phyloP scores from a whole-genome alignment of 2,797 vertebrate species.

The Chaetodon trifasciatus region DNA sequence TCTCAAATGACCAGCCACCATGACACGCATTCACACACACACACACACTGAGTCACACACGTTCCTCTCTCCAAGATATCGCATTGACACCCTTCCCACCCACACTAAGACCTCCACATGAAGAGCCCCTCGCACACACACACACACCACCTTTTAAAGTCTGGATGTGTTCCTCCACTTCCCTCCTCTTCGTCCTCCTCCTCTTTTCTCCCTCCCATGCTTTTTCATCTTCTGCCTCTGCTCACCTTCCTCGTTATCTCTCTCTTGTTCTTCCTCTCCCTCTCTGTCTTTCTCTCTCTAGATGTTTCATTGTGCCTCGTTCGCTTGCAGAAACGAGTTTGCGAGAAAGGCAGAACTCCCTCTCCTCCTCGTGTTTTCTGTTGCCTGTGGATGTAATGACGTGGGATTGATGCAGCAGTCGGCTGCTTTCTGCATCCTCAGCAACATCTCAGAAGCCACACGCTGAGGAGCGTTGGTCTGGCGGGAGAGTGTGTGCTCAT shows the following conservation, averaged over 20 bases:
- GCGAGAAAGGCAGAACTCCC: constrained; percentile 5
- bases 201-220: neutral
- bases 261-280: neutral
- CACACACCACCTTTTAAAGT: neutral
- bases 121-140: neutral
- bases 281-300: neutral
- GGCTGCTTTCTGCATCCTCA: constrained; percentile 62
- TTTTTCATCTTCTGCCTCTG: neutral
- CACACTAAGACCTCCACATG: constrained; percentile 12
- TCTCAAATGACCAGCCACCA: neutral
- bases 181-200: neutral
- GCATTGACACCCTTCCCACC: constrained; percentile 25
- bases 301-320: neutral
- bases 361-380: constrained; percentile 31
- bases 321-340: constrained; percentile 7
- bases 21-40: neutral
- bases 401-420: constrained; percentile 52
- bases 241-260: constrained; percentile 7
- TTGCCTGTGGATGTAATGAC: constrained; percentile 51
- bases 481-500: constrained; percentile 11
- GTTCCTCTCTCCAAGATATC: neutral
- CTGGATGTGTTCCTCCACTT: neutral
- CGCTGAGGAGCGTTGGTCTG: constrained; percentile 10
- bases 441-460: constrained; percentile 45
- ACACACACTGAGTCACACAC: constrained; percentile 5